These are phyloP conservation scores for Riparia riparia DNA, from an alignment of 2,113 vertebrate species.

Conservation along the genomic window DNA sequence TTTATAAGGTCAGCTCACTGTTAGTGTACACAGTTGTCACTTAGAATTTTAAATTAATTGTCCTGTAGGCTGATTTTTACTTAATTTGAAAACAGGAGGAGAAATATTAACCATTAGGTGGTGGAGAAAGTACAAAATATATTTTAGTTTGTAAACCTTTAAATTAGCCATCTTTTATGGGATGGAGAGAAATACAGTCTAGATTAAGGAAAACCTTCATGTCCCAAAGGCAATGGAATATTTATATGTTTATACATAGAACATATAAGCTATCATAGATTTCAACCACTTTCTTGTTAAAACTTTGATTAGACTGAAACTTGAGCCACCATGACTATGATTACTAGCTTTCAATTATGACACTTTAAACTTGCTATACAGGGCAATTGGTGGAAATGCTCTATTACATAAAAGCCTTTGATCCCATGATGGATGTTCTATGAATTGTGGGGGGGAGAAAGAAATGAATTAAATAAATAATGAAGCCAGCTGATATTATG, in stretches of 20 bases:
- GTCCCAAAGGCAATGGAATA: background rate
- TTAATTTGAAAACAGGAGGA: background rate
- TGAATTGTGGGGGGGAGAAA: background rate
- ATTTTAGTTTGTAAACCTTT: background rate
- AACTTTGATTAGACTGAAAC: background rate
- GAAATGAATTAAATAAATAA: background rate
- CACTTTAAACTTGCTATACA: background rate
- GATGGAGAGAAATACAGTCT: background rate
- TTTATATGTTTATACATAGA: background rate
- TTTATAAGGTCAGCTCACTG: background rate
- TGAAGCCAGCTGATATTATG: constrained; percentile 5
- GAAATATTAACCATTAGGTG: background rate
- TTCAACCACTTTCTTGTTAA: background rate
- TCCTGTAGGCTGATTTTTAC: background rate
- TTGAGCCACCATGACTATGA: background rate
- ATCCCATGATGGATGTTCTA: background rate
- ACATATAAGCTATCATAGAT: background rate
- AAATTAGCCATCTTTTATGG: background rate
- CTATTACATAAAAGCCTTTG: constrained; percentile 12
- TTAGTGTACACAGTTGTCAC: background rate
- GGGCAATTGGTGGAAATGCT: background rate
- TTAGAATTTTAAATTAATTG: background rate
- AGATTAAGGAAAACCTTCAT: background rate
- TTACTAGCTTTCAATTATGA: background rate
- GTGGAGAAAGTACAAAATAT: background rate